Percentiles rank a stretch among this genome's conserved stretches.
Evolutionary conservation across 2,113 vertebrate genomes (phyloP).

Genomic region (Gymnarchus niloticus): DNA sequence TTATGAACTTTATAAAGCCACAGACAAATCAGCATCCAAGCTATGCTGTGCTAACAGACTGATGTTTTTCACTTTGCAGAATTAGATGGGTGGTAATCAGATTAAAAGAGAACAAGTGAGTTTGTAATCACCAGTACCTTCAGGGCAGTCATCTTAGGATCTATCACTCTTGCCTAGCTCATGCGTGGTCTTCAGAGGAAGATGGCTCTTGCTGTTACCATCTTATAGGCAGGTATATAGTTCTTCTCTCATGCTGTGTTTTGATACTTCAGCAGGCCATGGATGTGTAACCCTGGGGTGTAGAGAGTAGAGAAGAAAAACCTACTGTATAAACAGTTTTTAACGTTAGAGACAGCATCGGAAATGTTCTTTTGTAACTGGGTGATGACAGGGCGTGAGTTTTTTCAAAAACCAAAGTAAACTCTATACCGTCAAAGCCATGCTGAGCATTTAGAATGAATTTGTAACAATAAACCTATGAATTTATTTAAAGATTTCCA

Average conservation of each 20-base stretch:
- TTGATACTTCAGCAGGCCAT: slow-evolving; percentile 4
- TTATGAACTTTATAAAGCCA: neutral
- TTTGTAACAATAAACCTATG: neutral
- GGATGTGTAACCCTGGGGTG: neutral
- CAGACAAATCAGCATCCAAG: slow-evolving; percentile 7
- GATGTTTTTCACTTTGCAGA: neutral
- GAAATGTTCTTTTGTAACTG: neutral
- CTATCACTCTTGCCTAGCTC: neutral
- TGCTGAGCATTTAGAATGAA: neutral
- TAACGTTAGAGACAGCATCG: neutral
- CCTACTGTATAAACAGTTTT: neutral
- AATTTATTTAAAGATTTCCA: neutral
- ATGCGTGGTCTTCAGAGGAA: neutral
- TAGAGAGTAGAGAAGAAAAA: neutral
- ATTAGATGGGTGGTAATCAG: neutral
- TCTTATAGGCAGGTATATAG: neutral
- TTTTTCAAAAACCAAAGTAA: neutral
- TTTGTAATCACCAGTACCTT: neutral
- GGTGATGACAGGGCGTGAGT: neutral
- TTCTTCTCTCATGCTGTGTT: neutral
- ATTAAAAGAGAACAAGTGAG: slow-evolving; percentile 15
- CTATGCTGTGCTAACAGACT: neutral
- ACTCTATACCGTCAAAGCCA: neutral
- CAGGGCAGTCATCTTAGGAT: neutral
- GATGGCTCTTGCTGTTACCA: neutral